Evolutionary conservation across 2,797 vertebrate genomes (phyloP).

Genomic region (Cetoscarus ocellatus): DNA sequence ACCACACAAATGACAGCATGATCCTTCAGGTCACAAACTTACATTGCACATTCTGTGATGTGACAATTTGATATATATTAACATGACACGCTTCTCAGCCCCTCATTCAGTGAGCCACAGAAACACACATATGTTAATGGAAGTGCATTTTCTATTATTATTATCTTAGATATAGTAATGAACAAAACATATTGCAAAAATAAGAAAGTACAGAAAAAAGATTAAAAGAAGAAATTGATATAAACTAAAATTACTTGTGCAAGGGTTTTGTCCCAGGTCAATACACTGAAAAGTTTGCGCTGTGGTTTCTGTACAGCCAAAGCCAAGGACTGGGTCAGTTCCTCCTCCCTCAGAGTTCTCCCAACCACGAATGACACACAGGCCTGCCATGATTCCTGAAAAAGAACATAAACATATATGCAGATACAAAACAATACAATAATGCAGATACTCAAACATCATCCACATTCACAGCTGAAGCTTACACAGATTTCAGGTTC

Average conservation of each 20-base stretch:
- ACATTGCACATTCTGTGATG: no score
- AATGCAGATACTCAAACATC: background rate
- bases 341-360: slow-evolving; percentile 81
- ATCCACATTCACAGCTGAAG: background rate
- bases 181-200: no score
- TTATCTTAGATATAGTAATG: background rate
- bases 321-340: slow-evolving; percentile 78
- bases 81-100: no score
- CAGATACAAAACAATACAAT: no score
- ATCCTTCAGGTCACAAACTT: no score
- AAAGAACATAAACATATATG: background rate
- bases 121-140: no score
- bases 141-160: no score
- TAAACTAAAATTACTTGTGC: slow-evolving; percentile 80
- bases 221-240: background rate
- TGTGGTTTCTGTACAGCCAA: slow-evolving; percentile 84
- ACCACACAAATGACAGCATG: no score
- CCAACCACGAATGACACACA: slow-evolving; percentile 86
- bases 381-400: slow-evolving; percentile 88
- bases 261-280: slow-evolving; percentile 82
- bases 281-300: slow-evolving; percentile 86
- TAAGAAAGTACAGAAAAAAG: background rate
- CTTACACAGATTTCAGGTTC: background rate
- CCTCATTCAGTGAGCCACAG: no score
- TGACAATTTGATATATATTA: no score